Base-by-base conservation (phyloP, 2,888 invertebrate genomes). In the Cyaniris semiargus region DNA sequence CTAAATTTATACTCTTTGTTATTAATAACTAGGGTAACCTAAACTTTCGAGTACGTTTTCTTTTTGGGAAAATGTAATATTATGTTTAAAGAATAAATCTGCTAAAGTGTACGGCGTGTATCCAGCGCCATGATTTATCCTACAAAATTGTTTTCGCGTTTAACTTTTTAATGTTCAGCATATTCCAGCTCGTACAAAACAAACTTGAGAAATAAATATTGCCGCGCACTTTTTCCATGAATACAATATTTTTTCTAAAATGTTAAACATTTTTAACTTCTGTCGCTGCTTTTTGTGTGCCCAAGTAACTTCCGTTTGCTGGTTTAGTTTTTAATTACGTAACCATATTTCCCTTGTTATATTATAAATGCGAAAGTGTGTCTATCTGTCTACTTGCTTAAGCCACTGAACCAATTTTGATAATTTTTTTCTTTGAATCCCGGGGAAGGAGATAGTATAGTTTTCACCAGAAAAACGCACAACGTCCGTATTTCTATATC, bases 271-370 rank as follows among this genome's bases (percentile, higher is more conserved):
- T 58, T 58, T 58, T 21, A 21, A 21, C 21, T 58, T 58, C 21
- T 10, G 58, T 58, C 58, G 58, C 58, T 58, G 21, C 8, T 58
- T 58, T 58, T 58, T 58, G 21, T 58, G 58, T 58, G 83, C 78
- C 82, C 82, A n/a, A 80, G 80, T 13, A 21, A 21, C 21, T 21
- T 58, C 21, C 58, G 21, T 58, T 21, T n/a, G 21, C 21, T 2
- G n/a, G 21, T n/a, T n/a, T 21, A 58, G 58, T 21, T 58, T 58
- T 21, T 58, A 18, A 18, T 53, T 18, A 18, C 53, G 44, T 34
- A 27, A 2, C 38, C 6, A 38, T 38, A 38, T 4, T 38, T 27
- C 27, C 27, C 27, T 0, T 2, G 27, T 27, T 3, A 27, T 27
- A 27, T 27, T 27, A 27, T 27, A 27, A 27, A 27, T 27, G 27